Percentiles rank a stretch among this genome's conserved stretches.
Conservation (phyloP, 2,888 invertebrate species). For the Drosophila limbata region DNA sequence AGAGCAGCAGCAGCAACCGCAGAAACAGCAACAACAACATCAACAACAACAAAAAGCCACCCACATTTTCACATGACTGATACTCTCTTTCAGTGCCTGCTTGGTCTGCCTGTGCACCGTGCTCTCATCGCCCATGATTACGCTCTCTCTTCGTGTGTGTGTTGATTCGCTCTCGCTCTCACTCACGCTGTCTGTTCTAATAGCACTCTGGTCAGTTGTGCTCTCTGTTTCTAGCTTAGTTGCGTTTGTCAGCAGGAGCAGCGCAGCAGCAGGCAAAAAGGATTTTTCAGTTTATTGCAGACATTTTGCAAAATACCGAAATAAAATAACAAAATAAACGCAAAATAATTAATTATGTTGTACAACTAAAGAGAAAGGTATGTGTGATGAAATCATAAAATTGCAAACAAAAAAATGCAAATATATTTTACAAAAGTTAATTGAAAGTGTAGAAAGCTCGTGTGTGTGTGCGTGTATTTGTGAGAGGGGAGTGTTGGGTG, state of each 20-base stretch:
- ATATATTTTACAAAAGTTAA: slow-evolving; percentile 2
- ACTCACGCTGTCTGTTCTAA: slow-evolving; percentile 11
- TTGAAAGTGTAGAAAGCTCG: slow-evolving; percentile 17
- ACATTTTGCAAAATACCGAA: slow-evolving; percentile 24
- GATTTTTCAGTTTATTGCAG: slow-evolving; percentile 57
- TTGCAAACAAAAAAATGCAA: not conserved
- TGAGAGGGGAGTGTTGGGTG: slow-evolving; percentile 1
- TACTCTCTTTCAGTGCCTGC: slow-evolving; percentile 25
- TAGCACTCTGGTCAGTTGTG: slow-evolving; percentile 42
- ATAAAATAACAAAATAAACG: slow-evolving; percentile 6
- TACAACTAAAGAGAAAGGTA: slow-evolving; percentile 30
- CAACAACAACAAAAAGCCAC: slow-evolving; percentile 57
- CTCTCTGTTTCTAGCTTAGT: slow-evolving; percentile 58
- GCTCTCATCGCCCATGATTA: not conserved
- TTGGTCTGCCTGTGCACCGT: slow-evolving; percentile 10
- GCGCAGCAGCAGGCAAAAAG: slow-evolving; percentile 55
- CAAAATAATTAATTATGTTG: slow-evolving; percentile 33
- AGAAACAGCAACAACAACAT: slow-evolving; percentile 38
- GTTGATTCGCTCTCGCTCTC: slow-evolving; percentile 13
- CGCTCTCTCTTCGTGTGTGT: not conserved
- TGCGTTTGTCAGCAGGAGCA: slow-evolving; percentile 61
- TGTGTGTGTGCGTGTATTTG: slow-evolving; percentile 11
- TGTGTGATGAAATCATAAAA: slow-evolving; percentile 8
- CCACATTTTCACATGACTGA: slow-evolving; percentile 52
- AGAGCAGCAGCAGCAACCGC: slow-evolving; percentile 3